Percentiles rank a stretch among this genome's conserved stretches.
Conservation (phyloP, 2,113 vertebrate genomes). For the Speoplatyrhinus poulsoni region DNA sequence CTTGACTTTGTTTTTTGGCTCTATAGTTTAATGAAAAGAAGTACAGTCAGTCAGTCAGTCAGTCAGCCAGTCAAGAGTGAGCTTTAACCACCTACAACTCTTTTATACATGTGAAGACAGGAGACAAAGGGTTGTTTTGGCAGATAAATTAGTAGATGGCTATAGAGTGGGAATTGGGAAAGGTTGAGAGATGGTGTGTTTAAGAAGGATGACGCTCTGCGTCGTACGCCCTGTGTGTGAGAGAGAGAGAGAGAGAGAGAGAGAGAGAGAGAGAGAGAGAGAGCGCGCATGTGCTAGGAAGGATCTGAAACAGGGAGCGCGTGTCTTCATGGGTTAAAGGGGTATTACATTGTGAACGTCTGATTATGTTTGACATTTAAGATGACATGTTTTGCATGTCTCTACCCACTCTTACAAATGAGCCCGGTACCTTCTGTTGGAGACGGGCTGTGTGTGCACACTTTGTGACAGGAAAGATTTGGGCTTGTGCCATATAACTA, state of each 20-base stretch:
- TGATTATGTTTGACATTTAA: constrained; percentile 75
- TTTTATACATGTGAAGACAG: neutral
- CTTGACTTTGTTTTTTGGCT: constrained; percentile 1
- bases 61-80: neutral
- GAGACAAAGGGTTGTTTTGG: no score
- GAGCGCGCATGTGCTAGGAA: neutral
- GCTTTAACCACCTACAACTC: neutral
- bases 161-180: no score
- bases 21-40: constrained; percentile 28
- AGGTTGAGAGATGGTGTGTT: constrained; percentile 22
- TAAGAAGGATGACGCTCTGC: neutral
- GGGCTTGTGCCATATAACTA: no score
- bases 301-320: constrained; percentile 1
- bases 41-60: constrained; percentile 14
- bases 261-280: constrained; percentile 1
- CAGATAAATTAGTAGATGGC: no score
- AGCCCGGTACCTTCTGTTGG: constrained; percentile 36
- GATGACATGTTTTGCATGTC: constrained; percentile 71
- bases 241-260: constrained; percentile 11
- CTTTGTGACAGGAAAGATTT: no score
- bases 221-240: neutral
- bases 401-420: constrained; percentile 65
- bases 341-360: constrained; percentile 60
- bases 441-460: constrained; percentile 15
- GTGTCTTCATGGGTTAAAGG: constrained; percentile 26